Evolutionary conservation across 2,797 vertebrate genomes (phyloP).

Genomic region (Sphaeramia orbicularis): DNA sequence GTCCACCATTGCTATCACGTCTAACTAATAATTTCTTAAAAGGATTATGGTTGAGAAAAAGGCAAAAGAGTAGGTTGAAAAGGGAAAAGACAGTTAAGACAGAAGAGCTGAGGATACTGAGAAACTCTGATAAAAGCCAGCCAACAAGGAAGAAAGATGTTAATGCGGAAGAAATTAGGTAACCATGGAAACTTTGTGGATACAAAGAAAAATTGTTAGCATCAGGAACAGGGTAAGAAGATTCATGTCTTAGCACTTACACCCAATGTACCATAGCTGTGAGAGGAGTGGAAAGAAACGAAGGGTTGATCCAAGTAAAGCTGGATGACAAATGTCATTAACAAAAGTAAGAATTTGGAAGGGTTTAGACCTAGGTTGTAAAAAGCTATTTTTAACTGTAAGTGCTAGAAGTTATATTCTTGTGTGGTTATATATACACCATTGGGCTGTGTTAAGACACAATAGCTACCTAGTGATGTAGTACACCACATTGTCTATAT

Average conservation of each 20-base stretch:
- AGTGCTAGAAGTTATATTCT: slow-evolving; percentile 1
- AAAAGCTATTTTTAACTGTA: slow-evolving; percentile 4
- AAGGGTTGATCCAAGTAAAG: slow-evolving; percentile 25
- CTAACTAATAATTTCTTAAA: slow-evolving; percentile 43
- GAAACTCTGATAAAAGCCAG: slow-evolving; percentile 29
- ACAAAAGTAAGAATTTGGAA: slow-evolving; percentile 14
- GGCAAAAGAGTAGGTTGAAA: slow-evolving; percentile 34
- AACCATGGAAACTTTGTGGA: slow-evolving; percentile 69
- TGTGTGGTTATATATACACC: neutral
- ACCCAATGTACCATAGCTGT: slow-evolving; percentile 50
- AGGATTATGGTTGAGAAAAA: slow-evolving; percentile 42
- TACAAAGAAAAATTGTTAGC: slow-evolving; percentile 71
- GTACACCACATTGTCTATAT: neutral
- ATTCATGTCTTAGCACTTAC: slow-evolving; percentile 58
- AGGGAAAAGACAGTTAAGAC: slow-evolving; percentile 13
- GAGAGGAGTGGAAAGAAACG: slow-evolving; percentile 35
- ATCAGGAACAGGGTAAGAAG: slow-evolving; percentile 42
- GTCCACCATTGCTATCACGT: slow-evolving; percentile 33
- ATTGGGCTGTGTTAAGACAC: slow-evolving; percentile 3
- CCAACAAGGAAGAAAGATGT: slow-evolving; percentile 61
- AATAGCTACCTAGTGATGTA: neutral
- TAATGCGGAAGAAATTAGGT: slow-evolving; percentile 72
- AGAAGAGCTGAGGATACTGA: slow-evolving; percentile 46
- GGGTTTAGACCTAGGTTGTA: slow-evolving; percentile 10
- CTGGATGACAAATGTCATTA: slow-evolving; percentile 34